A percentile compares a stretch with the other conserved stretches of the same genome.
Conservation (phyloP, 2,888 invertebrate species). For the Herminia tarsipennalis region DNA sequence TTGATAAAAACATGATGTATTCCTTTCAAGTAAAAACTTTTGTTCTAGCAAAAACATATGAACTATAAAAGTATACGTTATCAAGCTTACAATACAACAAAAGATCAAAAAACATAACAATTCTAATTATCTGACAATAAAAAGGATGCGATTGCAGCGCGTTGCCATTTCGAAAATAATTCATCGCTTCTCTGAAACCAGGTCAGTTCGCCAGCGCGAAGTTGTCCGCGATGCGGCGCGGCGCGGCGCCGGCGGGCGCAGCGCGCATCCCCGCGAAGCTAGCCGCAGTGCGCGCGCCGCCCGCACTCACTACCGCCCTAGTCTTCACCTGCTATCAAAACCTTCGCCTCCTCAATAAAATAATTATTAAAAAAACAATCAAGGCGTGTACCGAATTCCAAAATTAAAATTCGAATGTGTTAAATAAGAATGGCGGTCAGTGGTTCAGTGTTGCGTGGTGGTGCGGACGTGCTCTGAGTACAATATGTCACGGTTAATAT, state of each 20-base stretch:
- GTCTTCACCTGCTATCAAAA: conserved; percentile 44
- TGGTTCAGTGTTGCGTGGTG: conserved; percentile 6
- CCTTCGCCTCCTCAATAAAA: conserved; percentile 45
- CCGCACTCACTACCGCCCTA: conserved; percentile 49
- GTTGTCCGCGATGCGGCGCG: conserved; percentile 49
- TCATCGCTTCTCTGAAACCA: conserved; percentile 67
- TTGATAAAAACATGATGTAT: not conserved
- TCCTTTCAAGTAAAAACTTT: not conserved
- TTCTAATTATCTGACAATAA: conserved; percentile 33
- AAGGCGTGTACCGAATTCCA: conserved; percentile 40
- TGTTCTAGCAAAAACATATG: not conserved
- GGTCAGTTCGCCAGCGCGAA: conserved; percentile 65
- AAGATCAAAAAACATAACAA: conserved; percentile 7
- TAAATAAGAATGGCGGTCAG: conserved; percentile 37
- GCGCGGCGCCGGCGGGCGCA: no score
- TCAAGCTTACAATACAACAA: no score
- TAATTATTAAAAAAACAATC: conserved; percentile 45
- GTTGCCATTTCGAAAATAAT: conserved; percentile 81
- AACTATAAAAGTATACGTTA: not conserved
- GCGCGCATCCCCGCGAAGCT: conserved; percentile 58
- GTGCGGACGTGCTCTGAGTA: conserved; percentile 12
- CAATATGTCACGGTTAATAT: conserved; percentile 46
- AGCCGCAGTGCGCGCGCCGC: conserved; percentile 53
- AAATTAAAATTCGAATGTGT: conserved; percentile 28
- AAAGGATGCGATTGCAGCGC: conserved; percentile 61